Evolutionary conservation across 2,888 invertebrate genomes (phyloP), one percentile per base, ranked within the genome.

Genomic region (Heliconius ismenius): DNA sequence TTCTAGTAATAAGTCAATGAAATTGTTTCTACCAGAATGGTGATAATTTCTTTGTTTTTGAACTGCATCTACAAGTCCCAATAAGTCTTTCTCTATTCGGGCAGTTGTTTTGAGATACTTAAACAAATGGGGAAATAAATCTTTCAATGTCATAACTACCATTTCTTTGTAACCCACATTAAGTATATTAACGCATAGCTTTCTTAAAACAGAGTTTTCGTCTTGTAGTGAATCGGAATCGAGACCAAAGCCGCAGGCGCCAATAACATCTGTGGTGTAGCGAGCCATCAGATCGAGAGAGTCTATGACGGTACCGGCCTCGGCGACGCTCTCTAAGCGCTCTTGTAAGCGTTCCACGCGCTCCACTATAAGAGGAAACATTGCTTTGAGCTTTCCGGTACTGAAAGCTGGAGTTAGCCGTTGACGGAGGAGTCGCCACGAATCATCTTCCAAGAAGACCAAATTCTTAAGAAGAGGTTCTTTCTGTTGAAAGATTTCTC

Each of bases 181-280:
- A 64, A 89, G 87, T 72, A 89, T 89, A 75, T 84, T 84, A 1
- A 77, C 80, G 1, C 89, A 90, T 0, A 91, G 85, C 76, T 87
- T 85, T 43, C 88, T 84, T 80, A 91, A 89, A 0, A 85, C 82
- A 0, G 90, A 90, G 63, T 87, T 77, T 1, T 91, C 90, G 4
- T 88, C 86, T 63, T 86, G 83, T 9, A 90, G 85, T 0, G 89
- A 86, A 79, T 90, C 88, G 0, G 88, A 82, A 68, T 90, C 88
- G 62, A 91, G 86, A 0, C 91, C 91, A 54, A 91, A 90, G 28
- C 88, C 91, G 74, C 88, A 89, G 36, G 90, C 90, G 13, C 91
- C 90, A 69, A 91, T 90, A 80, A 91, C 89, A 80, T 91, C 91
- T 15, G 88, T 91, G 49, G 90, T 91, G 82, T 88, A 90, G 13